Conservation (phyloP, 2,888 invertebrate species). For the Hypena proboscidalis region DNA sequence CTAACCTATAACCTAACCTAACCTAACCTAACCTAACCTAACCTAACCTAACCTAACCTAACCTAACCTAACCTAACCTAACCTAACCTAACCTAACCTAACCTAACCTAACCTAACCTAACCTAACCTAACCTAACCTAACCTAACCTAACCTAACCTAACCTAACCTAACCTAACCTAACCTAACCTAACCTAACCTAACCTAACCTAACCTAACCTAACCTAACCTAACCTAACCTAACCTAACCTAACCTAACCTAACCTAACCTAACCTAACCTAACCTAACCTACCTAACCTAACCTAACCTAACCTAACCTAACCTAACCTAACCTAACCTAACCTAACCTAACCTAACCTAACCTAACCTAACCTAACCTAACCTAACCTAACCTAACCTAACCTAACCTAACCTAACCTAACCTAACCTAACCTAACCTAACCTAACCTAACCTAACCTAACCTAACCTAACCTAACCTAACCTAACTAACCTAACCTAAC, state of each 20-base stretch:
- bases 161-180: slow-evolving; percentile 26
- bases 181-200: slow-evolving; percentile 26
- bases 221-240: slow-evolving; percentile 28
- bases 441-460: slow-evolving; percentile 18
- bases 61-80: slow-evolving; percentile 11
- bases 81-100: slow-evolving; percentile 19
- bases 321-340: slow-evolving; percentile 38
- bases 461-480: slow-evolving; percentile 35
- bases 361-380: slow-evolving; percentile 38
- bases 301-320: slow-evolving; percentile 35
- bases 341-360: slow-evolving; percentile 37
- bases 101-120: slow-evolving; percentile 18
- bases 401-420: slow-evolving; percentile 22
- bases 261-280: slow-evolving; percentile 37
- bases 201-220: slow-evolving; percentile 26
- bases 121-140: slow-evolving; percentile 32
- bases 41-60: slow-evolving; percentile 27
- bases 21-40: slow-evolving; percentile 26
- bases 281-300: slow-evolving; percentile 41
- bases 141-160: slow-evolving; percentile 28
- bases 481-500: slow-evolving; percentile 35
- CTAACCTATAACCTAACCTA: slow-evolving; percentile 27
- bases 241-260: slow-evolving; percentile 32
- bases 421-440: slow-evolving; percentile 28
- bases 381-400: slow-evolving; percentile 34